Evolutionary conservation across 2,113 vertebrate species (phyloP).

Genomic region (Lepidothrix coronata): DNA sequence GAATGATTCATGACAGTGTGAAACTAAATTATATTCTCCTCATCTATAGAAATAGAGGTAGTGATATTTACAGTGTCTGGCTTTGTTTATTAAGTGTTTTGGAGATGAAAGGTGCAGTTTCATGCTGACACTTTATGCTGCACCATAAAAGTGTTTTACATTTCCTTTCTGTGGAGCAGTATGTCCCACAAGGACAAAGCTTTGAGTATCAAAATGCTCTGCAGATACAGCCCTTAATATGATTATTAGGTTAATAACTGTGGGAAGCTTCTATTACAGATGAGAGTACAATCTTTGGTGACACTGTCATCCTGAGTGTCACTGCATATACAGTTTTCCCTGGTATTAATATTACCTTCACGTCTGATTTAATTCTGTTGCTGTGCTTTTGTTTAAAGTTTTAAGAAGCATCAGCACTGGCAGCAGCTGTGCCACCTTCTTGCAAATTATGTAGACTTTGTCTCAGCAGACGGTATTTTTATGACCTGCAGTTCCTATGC

Average conservation of each 20-base stretch:
- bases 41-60: neutral
- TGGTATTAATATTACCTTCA: neutral
- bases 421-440: neutral
- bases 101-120: neutral
- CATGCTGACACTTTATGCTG: neutral
- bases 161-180: neutral
- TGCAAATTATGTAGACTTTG: neutral
- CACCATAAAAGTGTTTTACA: neutral
- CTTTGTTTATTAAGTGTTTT: neutral
- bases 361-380: neutral
- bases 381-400: neutral
- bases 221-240: neutral
- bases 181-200: neutral
- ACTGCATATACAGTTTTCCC: neutral
- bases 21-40: conserved; percentile 23
- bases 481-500: neutral
- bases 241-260: neutral
- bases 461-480: conserved; percentile 44
- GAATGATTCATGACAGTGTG: conserved; percentile 2
- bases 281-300: neutral
- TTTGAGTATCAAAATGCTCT: neutral
- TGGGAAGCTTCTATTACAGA: neutral
- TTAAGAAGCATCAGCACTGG: neutral
- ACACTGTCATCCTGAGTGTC: neutral
- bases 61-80: conserved; percentile 10